These are phyloP conservation scores for Hydrotaea diabolus DNA, from an alignment of 2,888 invertebrate species.

Conservation along the genomic window DNA sequence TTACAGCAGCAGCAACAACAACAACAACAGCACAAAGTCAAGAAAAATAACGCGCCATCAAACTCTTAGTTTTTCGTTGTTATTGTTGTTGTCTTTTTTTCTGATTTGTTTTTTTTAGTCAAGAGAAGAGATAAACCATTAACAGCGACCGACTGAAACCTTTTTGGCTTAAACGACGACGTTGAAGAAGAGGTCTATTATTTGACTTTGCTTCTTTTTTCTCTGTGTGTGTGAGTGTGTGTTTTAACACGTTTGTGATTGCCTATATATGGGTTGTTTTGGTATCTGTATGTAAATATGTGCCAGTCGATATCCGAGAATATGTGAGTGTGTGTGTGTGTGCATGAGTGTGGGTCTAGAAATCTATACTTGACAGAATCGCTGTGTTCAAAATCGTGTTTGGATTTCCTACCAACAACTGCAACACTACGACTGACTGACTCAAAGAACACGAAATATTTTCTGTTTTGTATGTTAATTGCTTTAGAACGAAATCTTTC, in stretches of 20 bases:
- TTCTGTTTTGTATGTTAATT: conserved; percentile 39
- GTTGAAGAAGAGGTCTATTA: conserved; percentile 42
- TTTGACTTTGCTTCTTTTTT: conserved; percentile 47
- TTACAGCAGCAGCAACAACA: background rate
- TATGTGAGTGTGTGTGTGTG: conserved; percentile 11
- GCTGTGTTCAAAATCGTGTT: conserved; percentile 27
- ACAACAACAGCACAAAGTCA: conserved; percentile 23
- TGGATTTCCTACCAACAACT: conserved; percentile 4
- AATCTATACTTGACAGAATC: conserved; percentile 40
- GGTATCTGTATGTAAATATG: conserved; percentile 1
- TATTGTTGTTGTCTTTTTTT: conserved; percentile 27
- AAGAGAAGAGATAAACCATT: conserved; percentile 55
- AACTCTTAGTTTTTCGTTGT: conserved; percentile 15
- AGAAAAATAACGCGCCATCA: conserved; percentile 55
- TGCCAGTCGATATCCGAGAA: background rate
- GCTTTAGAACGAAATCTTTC: conserved; percentile 39
- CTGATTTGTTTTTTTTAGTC: no score
- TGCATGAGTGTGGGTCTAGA: background rate
- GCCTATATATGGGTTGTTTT: background rate
- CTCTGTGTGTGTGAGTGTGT: no score
- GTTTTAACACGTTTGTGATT: conserved; percentile 32
- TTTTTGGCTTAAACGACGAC: conserved; percentile 51
- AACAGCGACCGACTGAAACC: conserved; percentile 46
- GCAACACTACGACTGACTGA: background rate
- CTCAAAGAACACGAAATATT: conserved; percentile 8